These are phyloP conservation scores for Hemistola chrysoprasaria DNA, from an alignment of 2,888 invertebrate species.

Conservation along the genomic window DNA sequence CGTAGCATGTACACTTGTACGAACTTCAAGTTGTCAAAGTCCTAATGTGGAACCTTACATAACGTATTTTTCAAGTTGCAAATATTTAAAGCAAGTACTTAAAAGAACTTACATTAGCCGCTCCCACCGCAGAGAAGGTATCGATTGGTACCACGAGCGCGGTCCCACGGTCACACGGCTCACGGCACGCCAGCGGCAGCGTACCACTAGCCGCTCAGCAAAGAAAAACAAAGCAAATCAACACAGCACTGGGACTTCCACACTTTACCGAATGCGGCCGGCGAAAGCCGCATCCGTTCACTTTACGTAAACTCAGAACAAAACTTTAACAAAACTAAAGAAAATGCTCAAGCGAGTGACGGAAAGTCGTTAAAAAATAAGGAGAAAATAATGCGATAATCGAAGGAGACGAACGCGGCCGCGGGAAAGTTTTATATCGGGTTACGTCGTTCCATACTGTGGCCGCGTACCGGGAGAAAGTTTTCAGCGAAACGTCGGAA, in stretches of 20 bases:
- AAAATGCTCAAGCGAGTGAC: slow-evolving; percentile 45
- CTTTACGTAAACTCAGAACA: slow-evolving; percentile 54
- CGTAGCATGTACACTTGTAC: too few relatives aligned
- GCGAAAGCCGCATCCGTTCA: slow-evolving; percentile 61
- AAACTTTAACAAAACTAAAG: slow-evolving; percentile 60
- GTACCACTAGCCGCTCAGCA: slow-evolving; percentile 59
- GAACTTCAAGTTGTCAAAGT: not conserved
- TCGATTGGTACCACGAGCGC: slow-evolving; percentile 74
- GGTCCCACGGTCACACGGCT: slow-evolving; percentile 44
- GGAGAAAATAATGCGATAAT: slow-evolving; percentile 20
- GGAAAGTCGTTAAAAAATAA: slow-evolving; percentile 30
- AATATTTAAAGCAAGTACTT: slow-evolving; percentile 26
- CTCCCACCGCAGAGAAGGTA: slow-evolving; percentile 77
- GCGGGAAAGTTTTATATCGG: slow-evolving; percentile 72
- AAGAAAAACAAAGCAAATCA: slow-evolving; percentile 73
- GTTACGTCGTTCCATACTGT: slow-evolving; percentile 65
- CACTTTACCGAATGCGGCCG: slow-evolving; percentile 58
- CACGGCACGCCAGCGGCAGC: slow-evolving; percentile 35
- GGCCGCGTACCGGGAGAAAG: slow-evolving; percentile 68
- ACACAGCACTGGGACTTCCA: slow-evolving; percentile 66
- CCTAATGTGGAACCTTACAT: slow-evolving; percentile 10
- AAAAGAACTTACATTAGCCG: slow-evolving; percentile 69
- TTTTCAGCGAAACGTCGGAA: slow-evolving; percentile 70
- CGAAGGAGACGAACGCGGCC: slow-evolving; percentile 45
- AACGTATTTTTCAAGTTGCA: slow-evolving; percentile 13